Base-by-base conservation (phyloP, 2,797 vertebrate species). In the Liasis olivaceus region DNA sequence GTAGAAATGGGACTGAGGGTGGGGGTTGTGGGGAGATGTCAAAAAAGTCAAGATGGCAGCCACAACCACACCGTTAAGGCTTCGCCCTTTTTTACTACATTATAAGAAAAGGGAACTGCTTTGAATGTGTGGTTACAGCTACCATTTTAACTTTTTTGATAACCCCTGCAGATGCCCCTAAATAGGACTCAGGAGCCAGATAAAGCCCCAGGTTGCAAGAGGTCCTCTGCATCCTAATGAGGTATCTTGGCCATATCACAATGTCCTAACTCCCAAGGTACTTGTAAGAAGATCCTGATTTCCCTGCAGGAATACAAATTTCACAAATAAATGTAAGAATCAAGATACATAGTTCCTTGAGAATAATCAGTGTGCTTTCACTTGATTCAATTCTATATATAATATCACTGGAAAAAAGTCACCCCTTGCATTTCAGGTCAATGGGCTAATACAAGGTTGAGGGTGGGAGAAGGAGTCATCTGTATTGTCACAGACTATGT, bases 401-500 rank as follows among this genome's bases (percentile, higher is more conserved):
- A 69, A 64, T 64, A 28, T 28, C 63, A 64, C 63, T 14, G 64
- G 64, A 13, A 13, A 0, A 13, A 1, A 7, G 17, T 17, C n/a
- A 72, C n/a, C 31, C 72, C 20, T 47, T 42, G 72, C 72, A 77
- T 20, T 77, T 77, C 20, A 42, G 72, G 9, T 77, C 17, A 77
- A 77, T 22, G 8, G 36, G 22, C 72, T 42, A 77, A 47, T 91
- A 95, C 93, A 87, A 14, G 1, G 92, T 88, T 94, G 91, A 47
- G 89, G 58, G 84, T 58, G 60, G 47, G n/a, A 20, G 17, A 28
- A 95, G 97, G 6, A 54, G 51, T 54, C 51, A 54, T 96, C 95
- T 96, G 89, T 97, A 95, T 96, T 90, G 93, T 72, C 85, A 92
- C 60, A 47, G 54, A 94, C 42, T 81, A 81, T 47, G 86, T 51